phyloP scores from a whole-genome alignment of 2,797 vertebrate genomes.

The Natrix natrix region DNA sequence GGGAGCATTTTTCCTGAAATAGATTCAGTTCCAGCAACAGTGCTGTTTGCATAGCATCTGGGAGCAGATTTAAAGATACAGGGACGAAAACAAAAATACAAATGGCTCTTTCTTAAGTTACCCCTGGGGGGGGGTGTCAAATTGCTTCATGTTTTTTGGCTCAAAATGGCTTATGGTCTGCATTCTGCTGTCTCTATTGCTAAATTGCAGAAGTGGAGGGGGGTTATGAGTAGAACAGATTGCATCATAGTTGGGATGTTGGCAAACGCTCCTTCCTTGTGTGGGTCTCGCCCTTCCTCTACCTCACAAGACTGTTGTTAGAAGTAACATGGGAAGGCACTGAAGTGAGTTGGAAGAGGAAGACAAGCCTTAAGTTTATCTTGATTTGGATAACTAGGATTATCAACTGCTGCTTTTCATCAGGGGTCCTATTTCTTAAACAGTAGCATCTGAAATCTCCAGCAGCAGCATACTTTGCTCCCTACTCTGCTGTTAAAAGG shows the following conservation, averaged over 20 bases:
- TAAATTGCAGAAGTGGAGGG: background rate
- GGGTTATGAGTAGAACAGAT: background rate
- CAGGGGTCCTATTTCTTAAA: background rate
- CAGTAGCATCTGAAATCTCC: background rate
- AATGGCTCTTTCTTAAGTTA: slow-evolving; percentile 19
- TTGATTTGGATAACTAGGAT: background rate
- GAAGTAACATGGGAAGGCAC: background rate
- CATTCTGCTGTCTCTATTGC: background rate
- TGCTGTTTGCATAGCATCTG: background rate
- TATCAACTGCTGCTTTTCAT: background rate
- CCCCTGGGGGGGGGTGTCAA: background rate
- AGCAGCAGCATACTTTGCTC: background rate
- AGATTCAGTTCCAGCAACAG: background rate
- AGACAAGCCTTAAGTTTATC: background rate
- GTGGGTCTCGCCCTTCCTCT: background rate
- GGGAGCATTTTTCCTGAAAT: background rate
- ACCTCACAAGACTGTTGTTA: background rate
- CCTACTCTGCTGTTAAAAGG: background rate
- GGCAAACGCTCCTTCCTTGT: background rate
- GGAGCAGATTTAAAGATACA: background rate
- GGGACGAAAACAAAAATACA: background rate
- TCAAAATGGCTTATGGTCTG: background rate
- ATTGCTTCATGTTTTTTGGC: slow-evolving; percentile 6
- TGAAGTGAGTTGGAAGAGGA: too few relatives aligned
- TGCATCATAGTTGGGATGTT: background rate